Conservation (phyloP, 2,113 vertebrate genomes). For the Tachycineta bicolor region DNA sequence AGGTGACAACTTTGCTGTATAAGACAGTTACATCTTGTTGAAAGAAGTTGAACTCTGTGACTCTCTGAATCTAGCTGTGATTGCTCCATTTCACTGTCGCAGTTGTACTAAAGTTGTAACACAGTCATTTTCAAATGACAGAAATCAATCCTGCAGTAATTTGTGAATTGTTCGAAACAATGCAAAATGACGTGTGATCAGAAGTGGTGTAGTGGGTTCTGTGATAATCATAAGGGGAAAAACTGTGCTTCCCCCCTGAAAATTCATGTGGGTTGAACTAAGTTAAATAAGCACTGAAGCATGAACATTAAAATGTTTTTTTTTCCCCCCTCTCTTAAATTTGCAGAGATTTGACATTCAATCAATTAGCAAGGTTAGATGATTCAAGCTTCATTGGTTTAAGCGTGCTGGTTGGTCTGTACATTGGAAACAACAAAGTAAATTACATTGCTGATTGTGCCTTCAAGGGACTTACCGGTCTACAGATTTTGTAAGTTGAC, state of each 20-base stretch:
- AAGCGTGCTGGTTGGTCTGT: slow-evolving; percentile 84
- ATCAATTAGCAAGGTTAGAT: slow-evolving; percentile 89
- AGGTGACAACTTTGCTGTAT: slow-evolving; percentile 47
- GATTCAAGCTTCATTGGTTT: slow-evolving; percentile 93
- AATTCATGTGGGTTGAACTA: neutral
- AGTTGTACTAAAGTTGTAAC: neutral
- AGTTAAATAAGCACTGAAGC: neutral
- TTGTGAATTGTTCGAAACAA: neutral
- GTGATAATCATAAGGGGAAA: neutral
- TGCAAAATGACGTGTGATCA: neutral
- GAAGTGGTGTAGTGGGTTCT: neutral
- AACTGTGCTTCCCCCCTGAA: neutral
- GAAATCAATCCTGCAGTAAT: neutral
- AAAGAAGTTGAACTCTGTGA: neutral
- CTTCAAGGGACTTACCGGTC: slow-evolving; percentile 88
- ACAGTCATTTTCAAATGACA: slow-evolving; percentile 16
- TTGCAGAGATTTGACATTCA: slow-evolving; percentile 88
- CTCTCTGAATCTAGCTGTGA: neutral
- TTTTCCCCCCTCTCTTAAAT: neutral
- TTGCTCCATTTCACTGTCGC: neutral
- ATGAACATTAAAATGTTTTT: neutral
- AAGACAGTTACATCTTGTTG: neutral
- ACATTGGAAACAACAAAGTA: slow-evolving; percentile 90
- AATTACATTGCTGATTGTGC: slow-evolving; percentile 96
- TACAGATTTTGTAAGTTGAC: slow-evolving; percentile 89